These are phyloP conservation scores for Dromiciops gliroides DNA, from an alignment of 2,113 vertebrate species.

Conservation along the genomic window DNA sequence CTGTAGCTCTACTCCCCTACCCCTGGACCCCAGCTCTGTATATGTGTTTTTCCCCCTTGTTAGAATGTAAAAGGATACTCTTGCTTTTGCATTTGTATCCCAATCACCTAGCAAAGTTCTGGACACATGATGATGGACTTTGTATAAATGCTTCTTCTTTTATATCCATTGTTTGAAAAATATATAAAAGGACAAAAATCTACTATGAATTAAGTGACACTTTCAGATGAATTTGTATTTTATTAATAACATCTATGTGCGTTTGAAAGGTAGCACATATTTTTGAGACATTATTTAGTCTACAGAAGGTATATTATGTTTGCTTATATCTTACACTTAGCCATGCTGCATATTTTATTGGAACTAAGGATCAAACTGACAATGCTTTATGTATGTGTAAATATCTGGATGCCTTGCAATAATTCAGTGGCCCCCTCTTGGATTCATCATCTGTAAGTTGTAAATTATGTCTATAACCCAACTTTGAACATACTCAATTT, in stretches of 20 bases:
- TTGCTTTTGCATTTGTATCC: neutral
- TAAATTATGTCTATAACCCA: neutral
- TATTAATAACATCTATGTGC: neutral
- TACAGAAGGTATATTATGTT: neutral
- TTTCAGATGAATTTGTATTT: neutral
- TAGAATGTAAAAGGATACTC: neutral
- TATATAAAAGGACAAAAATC: neutral
- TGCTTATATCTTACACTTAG: neutral
- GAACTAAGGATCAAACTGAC: neutral
- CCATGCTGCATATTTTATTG: neutral
- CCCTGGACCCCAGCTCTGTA: neutral
- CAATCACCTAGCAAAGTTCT: neutral
- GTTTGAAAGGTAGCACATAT: neutral
- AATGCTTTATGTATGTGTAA: neutral
- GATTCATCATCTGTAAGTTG: neutral
- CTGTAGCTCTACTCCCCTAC: no score
- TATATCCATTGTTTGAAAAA: neutral
- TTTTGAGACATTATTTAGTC: neutral
- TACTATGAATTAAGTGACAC: neutral
- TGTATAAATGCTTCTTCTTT: neutral
- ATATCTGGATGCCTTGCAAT: neutral
- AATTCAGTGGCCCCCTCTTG: neutral
- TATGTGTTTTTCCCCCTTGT: neutral
- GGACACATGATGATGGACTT: neutral
- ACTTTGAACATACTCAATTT: neutral